Evolutionary conservation across 2,113 vertebrate species (phyloP).

Genomic region (Scopus umbretta): DNA sequence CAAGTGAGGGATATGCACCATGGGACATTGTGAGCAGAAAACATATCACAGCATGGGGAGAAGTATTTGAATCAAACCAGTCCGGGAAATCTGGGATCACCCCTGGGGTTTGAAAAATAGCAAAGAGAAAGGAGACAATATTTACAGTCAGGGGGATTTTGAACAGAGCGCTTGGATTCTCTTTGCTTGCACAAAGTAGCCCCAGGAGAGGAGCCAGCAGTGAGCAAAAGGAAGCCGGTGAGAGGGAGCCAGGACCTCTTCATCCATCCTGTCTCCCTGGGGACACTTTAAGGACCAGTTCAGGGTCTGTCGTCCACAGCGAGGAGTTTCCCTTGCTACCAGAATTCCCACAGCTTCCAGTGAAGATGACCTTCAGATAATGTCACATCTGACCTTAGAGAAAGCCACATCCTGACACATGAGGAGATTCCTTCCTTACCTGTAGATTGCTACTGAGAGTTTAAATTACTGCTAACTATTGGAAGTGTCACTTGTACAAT

Average conservation of each 20-base stretch:
- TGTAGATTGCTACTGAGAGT: neutral
- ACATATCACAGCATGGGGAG: neutral
- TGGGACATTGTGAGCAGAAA: neutral
- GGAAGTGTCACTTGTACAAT: neutral
- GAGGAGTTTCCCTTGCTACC: accelerated
- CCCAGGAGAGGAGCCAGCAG: neutral
- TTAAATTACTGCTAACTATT: neutral
- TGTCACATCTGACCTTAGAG: accelerated
- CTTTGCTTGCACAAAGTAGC: neutral
- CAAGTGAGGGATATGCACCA: neutral
- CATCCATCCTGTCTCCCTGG: neutral
- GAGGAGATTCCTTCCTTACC: neutral
- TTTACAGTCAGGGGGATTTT: neutral
- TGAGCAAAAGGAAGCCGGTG: neutral
- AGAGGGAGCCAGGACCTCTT: neutral
- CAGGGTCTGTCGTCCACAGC: neutral
- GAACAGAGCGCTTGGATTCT: neutral
- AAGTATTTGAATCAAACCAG: neutral
- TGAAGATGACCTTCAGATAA: neutral
- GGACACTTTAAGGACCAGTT: neutral
- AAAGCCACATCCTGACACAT: neutral
- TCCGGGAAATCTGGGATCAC: neutral
- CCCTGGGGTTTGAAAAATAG: neutral
- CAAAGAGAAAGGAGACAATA: neutral
- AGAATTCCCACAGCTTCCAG: neutral